Conservation (phyloP, 2,797 vertebrate species). For the Aselliscus stoliczkanus region DNA sequence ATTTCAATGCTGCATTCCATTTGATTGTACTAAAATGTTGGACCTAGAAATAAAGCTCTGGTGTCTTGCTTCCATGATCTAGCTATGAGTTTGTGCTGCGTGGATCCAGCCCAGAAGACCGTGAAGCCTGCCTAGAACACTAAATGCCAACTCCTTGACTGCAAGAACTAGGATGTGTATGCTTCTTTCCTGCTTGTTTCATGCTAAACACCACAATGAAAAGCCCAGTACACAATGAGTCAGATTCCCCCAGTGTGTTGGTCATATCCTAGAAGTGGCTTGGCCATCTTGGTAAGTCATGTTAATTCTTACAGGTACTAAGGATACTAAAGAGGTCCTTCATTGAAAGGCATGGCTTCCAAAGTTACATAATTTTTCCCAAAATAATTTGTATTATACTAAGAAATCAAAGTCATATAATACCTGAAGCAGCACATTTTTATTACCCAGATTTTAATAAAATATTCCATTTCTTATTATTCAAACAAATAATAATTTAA, state of each 20-base stretch:
- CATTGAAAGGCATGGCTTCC: not conserved
- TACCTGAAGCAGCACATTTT: not conserved
- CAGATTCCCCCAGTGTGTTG: not conserved
- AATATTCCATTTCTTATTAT: not conserved
- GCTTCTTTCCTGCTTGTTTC: not conserved
- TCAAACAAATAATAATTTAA: not conserved
- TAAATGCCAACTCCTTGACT: not conserved
- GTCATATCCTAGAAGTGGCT: not conserved
- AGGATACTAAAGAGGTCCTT: not conserved
- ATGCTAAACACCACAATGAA: not conserved
- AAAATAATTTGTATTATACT: not conserved
- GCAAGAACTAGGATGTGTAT: not conserved
- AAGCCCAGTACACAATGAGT: not conserved
- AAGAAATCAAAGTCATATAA: not conserved
- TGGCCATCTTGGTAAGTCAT: not conserved
- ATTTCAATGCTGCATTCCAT: conserved; percentile 64
- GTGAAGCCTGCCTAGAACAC: not conserved
- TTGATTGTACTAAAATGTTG: conserved; percentile 53
- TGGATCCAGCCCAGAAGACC: conserved; percentile 22
- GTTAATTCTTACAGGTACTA: not conserved
- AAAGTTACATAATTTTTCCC: not conserved
- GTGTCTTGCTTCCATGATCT: conserved; percentile 40
- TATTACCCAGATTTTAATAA: not conserved
- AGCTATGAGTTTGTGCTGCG: conserved; percentile 18
- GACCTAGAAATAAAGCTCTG: conserved; percentile 9